Evolutionary conservation across 2,888 invertebrate species (phyloP).

Genomic region (Pristionchus arcanus): DNA sequence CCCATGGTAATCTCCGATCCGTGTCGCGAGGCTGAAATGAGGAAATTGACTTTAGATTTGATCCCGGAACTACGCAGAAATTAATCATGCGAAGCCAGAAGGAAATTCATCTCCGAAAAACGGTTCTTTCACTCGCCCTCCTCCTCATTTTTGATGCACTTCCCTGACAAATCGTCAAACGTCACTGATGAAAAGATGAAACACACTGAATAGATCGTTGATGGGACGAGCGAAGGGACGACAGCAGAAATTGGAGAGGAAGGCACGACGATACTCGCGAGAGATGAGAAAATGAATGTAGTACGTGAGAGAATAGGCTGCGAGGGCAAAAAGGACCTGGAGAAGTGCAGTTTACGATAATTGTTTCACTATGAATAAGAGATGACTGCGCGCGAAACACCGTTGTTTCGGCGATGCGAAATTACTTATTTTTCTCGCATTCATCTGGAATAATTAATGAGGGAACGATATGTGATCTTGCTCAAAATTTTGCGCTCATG

Average conservation of each 20-base stretch:
- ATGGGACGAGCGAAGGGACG: background rate
- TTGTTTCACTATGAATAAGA: background rate
- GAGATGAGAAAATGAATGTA: slow-evolving; percentile 36
- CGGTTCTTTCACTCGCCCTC: background rate
- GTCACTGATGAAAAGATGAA: background rate
- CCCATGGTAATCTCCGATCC: background rate
- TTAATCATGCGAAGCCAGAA: background rate
- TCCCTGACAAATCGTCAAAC: too few relatives aligned
- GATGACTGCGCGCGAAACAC: background rate
- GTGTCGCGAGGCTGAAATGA: slow-evolving; percentile 13
- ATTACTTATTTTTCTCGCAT: background rate
- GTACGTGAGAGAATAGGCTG: slow-evolving; percentile 27
- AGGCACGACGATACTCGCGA: slow-evolving; percentile 47
- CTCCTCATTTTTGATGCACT: background rate
- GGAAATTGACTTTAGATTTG: too few relatives aligned
- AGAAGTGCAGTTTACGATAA: background rate
- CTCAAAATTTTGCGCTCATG: background rate
- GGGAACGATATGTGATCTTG: background rate
- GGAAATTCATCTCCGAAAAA: background rate
- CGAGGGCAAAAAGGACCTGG: slow-evolving; percentile 38
- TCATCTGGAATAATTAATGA: background rate
- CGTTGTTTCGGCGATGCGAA: background rate
- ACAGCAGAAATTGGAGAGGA: slow-evolving; percentile 43
- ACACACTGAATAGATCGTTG: background rate
- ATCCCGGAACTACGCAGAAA: background rate